Conservation (phyloP, 2,888 invertebrate species). For the Spialia ferax region DNA sequence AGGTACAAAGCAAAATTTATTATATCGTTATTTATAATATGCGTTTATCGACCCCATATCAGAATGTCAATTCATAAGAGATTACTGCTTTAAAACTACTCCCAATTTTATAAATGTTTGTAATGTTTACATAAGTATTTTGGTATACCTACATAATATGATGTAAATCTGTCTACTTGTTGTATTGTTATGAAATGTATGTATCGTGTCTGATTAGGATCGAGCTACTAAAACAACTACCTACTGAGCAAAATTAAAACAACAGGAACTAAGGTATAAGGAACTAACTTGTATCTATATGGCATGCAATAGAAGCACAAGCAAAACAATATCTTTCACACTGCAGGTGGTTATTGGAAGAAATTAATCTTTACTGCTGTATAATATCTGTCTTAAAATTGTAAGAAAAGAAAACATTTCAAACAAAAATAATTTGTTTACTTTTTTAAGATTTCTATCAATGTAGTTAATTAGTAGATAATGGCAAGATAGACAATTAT, state of each 20-base stretch:
- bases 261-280: conserved; percentile 22
- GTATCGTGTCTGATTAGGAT: conserved; percentile 18
- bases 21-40: not conserved
- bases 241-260: conserved; percentile 20
- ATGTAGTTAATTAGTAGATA: too few relatives aligned
- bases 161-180: not conserved
- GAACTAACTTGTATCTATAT: conserved; percentile 5
- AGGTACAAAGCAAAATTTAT: too few relatives aligned
- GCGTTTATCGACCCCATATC: not conserved
- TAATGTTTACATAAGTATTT: not conserved
- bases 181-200: conserved; percentile 20
- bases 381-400: too few relatives aligned
- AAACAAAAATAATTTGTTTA: too few relatives aligned
- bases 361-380: too few relatives aligned
- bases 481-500: too few relatives aligned
- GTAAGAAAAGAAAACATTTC: too few relatives aligned
- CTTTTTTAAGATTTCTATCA: too few relatives aligned
- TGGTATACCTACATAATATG: not conserved
- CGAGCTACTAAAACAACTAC: too few relatives aligned
- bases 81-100: conserved; percentile 9
- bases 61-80: not conserved
- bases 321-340: not conserved
- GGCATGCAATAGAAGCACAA: conserved; percentile 13
- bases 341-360: not conserved
- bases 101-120: not conserved